Conservation (phyloP, 2,888 invertebrate genomes). For the Sarcophaga carnaria region DNA sequence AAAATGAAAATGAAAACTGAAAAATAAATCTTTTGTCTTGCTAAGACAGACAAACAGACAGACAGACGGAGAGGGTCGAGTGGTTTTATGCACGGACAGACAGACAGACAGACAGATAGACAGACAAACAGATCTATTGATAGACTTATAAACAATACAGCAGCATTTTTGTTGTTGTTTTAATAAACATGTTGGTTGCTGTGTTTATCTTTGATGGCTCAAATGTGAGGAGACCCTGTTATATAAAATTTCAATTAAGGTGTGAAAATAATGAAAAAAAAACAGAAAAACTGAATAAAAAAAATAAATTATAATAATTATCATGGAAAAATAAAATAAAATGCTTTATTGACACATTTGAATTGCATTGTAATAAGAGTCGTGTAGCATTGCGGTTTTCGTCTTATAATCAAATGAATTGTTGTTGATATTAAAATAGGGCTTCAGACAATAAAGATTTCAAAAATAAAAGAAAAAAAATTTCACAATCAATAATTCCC, state of each 20-base stretch:
- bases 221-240: constrained; percentile 43
- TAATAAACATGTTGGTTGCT: constrained; percentile 51
- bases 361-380: constrained; percentile 62
- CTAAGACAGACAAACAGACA: constrained; percentile 29
- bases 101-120: constrained; percentile 13
- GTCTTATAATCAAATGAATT: constrained; percentile 40
- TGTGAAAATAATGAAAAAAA: constrained; percentile 68
- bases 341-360: constrained; percentile 53
- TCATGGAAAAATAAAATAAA: constrained; percentile 17
- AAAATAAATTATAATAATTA: constrained; percentile 45
- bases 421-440: constrained; percentile 40
- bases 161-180: background rate
- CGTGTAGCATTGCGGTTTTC: constrained; percentile 63
- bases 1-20: background rate
- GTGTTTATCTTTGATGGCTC: constrained; percentile 21
- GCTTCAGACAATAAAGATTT: constrained; percentile 57
- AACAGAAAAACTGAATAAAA: constrained; percentile 30
- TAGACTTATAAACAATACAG: constrained; percentile 53
- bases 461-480: background rate
- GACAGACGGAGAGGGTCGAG: constrained; percentile 6
- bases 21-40: constrained; percentile 18
- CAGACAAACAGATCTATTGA: background rate
- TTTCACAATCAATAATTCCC: background rate
- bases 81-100: background rate
- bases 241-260: constrained; percentile 69